Evolutionary conservation across 2,797 vertebrate species (phyloP).

Genomic region (Peromyscus eremicus): DNA sequence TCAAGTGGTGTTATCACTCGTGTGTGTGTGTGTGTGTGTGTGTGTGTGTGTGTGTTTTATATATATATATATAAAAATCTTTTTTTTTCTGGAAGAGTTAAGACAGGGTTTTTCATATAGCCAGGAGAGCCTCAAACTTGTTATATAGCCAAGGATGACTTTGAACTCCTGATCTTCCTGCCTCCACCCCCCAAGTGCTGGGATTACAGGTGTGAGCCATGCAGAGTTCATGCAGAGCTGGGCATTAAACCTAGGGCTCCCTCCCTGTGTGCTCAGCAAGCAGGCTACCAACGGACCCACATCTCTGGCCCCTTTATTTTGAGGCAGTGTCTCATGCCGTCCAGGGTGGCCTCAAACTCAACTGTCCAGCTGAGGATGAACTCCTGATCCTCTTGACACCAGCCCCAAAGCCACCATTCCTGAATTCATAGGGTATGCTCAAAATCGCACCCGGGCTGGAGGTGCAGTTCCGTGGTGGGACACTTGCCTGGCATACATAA

Average conservation of each 20-base stretch:
- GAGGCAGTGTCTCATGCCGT: background rate
- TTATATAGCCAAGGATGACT: background rate
- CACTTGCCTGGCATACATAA: background rate
- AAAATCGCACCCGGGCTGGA: background rate
- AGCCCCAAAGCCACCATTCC: background rate
- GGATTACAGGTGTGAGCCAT: background rate
- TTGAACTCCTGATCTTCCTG: background rate
- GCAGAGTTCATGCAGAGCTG: background rate
- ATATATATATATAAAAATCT: background rate
- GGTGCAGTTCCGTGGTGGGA: background rate
- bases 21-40: no score
- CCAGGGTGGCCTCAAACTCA: background rate
- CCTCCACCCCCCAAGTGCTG: background rate
- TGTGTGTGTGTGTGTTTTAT: no score
- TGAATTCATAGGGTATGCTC: background rate
- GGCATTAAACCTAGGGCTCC: no score
- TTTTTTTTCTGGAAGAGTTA: background rate
- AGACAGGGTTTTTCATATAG: no score
- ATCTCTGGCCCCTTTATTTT: background rate
- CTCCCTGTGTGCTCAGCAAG: background rate
- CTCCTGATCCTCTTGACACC: background rate
- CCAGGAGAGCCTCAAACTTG: background rate
- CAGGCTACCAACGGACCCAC: background rate
- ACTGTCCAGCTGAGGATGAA: background rate
- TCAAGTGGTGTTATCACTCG: background rate